Conservation (phyloP, 2,888 invertebrate genomes). For the Amiota minor region DNA sequence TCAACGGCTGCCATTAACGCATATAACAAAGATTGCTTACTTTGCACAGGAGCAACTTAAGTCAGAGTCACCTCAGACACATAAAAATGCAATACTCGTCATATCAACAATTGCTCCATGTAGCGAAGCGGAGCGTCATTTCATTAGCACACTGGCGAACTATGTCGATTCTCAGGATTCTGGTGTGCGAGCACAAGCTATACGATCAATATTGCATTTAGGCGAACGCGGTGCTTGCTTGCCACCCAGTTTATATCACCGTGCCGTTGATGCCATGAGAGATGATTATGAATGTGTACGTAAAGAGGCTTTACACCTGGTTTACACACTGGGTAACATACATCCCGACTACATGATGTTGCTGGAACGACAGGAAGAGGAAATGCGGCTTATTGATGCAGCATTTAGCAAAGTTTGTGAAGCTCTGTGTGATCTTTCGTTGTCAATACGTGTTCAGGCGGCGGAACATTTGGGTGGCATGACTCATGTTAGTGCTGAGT, state of each 20-base stretch:
- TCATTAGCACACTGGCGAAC: constrained; percentile 84
- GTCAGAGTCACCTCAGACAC: constrained; percentile 71
- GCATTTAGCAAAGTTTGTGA: constrained; percentile 96
- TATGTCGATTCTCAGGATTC: constrained; percentile 93
- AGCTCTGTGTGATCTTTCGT: constrained; percentile 92
- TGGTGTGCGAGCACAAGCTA: constrained; percentile 90
- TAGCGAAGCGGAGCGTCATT: constrained; percentile 77
- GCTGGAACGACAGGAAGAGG: constrained; percentile 83
- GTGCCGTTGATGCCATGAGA: constrained; percentile 82
- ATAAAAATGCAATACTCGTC: constrained; percentile 71
- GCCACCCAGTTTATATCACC: constrained; percentile 79
- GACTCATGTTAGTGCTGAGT: constrained; percentile 88
- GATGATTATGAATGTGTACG: constrained; percentile 97
- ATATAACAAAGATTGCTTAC: constrained; percentile 69
- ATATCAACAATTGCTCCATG: constrained; percentile 70
- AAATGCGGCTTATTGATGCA: constrained; percentile 92
- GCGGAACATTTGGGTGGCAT: constrained; percentile 90
- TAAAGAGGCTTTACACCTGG: constrained; percentile 86
- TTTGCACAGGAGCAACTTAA: constrained; percentile 70
- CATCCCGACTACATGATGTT: constrained; percentile 86
- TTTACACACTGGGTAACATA: constrained; percentile 88
- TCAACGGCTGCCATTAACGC: constrained; percentile 61
- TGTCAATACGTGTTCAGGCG: constrained; percentile 85
- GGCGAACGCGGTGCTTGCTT: constrained; percentile 87
- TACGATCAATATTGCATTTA: constrained; percentile 87